Base-by-base conservation (phyloP, 2,113 vertebrate species). In the Pterophyllum scalare region DNA sequence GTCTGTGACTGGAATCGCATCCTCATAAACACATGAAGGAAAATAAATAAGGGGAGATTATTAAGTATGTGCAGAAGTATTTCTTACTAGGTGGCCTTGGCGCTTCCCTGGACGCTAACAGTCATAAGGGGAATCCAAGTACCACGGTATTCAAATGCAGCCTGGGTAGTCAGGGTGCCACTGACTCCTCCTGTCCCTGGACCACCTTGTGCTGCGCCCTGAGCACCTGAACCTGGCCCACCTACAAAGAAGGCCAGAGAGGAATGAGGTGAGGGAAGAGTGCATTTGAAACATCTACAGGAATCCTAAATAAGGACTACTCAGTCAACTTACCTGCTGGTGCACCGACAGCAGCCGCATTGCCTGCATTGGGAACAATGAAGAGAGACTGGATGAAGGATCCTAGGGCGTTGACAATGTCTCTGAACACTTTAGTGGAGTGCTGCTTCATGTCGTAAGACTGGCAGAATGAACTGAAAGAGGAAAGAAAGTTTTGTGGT, bases 361-460 rank as follows among this genome's bases (percentile, higher is more conserved):
- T 98, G 64, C 98, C 98, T 5, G 95, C 87, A 59, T 94, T 97
- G 79, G 97, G 97, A 56, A 97, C 94, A 79, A 99, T 98, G 94
- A 99, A 99, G 1, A 99, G 95, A 1, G 98, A 99, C 93, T 99
- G 98, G 89, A 99, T 99, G 87, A 99, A 99, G 92, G 98, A 99
- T 8, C 98, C 98, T 79, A 99, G 87, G 0, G 98, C 98, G 61
- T 99, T 99, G 86, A 99, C 98, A 46, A 99, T 99, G 92, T 99
- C 98, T 92, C 98, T 95, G 90, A 99, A 99, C 81, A 99, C 98
- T 95, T 99, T 99, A 76, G 98, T 99, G 87, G 98, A 99, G 95
- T 99, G 98, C 78, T 96, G 98, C 90, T 99, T 99, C 98, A 99
- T 99, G 91, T 99, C 98, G 62, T 99, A 99, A 0, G 97, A 99